Evolutionary conservation across 2,797 vertebrate genomes (phyloP), one percentile per base, ranked within the genome.

Genomic region (Menidia menidia): DNA sequence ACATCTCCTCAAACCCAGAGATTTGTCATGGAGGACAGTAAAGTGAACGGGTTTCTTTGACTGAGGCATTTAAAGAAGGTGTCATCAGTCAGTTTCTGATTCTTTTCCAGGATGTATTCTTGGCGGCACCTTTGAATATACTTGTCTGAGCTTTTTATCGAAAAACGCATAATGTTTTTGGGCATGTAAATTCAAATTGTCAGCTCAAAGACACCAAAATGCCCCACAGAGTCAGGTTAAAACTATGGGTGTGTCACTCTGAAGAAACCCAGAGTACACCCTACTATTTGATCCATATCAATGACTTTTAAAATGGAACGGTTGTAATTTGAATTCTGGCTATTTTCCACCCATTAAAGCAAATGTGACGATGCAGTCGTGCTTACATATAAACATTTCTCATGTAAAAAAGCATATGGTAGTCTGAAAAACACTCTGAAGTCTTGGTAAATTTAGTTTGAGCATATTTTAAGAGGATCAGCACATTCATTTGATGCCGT

Each of bases 1-100:
- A 33, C 42, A 10, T 39, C 47, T 65, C 54, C 65, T 69, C 64
- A 53, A 25, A 0, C 52, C 10, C 33, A 2, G 19, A 64, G 60
- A 55, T 71, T 67, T 60, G 0, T 44, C 30, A 4, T 15, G 45
- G 53, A 72, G 35, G 35, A 39, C 35, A 1, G 35, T 10, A 1
- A 25, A 25, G 25, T 39, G 7, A 7, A 66, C 16, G 56, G 35
- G 60, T 57, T 32, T 35, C 63, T 9, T 53, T 53, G n/a, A 33
- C 59, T 51, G 9, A 64, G 15, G 4, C 53, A 7, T 39, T 7
- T 4, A 39, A 7, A 39, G 35, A 39, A 39, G 35, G 18, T 18
- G 18, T 48, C 30, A 15, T 45, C 11, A 25, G 25, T 25, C 25
- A 25, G 25, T 25, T 25, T 15, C 57, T 32, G 43, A 45, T 42